Evolutionary conservation across 2,113 vertebrate species (phyloP), one percentile per base, ranked within the genome.

Genomic region (Pelusios castaneus): DNA sequence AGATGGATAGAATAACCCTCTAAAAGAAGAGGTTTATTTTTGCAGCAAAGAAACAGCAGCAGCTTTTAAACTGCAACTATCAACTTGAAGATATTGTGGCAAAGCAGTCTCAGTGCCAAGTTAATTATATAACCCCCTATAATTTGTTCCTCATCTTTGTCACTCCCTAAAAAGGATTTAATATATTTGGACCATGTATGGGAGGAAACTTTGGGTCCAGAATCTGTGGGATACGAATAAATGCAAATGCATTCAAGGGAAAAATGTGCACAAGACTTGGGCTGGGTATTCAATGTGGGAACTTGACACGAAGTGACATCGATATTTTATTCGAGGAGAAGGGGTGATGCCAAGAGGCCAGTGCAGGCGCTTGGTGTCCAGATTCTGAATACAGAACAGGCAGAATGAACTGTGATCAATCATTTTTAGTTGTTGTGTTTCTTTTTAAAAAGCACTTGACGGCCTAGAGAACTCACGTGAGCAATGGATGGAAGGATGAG

Each of bases 111-210:
- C 34, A 89, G 45, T 6, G 91, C 17, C 10, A 0, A 47, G 10
- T 49, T 84, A 88, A 84, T 88, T 85, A 34, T 6, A 19, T 8
- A 5, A 14, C 87, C 92, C 51, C 51, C 84, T 87, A 3, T 80
- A 80, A 95, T 95, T 94, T 89, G 38, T 76, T 84, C n/a, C 75
- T 41, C 80, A 8, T 89, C 94, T 95, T 92, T 89, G 91, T 87
- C 76, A 5, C 5, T 56, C 52, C n/a, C 81, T 77, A 81, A 79
- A 93, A 92, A 94, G 75, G 49, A 88, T 67, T 7, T 47, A 70
- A 84, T 92, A 89, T 56, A 96, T 92, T 88, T 95, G 93, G 93
- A 52, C 34, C 86, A 29, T 58, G 11, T 22, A 67, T 43, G 91
- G 56, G 76, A 88, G 88, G 86, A 96, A 45, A 38, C 77, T 92